These are phyloP conservation scores for Haplochromis burtoni DNA, from an alignment of 2,113 vertebrate species.

Conservation along the genomic window DNA sequence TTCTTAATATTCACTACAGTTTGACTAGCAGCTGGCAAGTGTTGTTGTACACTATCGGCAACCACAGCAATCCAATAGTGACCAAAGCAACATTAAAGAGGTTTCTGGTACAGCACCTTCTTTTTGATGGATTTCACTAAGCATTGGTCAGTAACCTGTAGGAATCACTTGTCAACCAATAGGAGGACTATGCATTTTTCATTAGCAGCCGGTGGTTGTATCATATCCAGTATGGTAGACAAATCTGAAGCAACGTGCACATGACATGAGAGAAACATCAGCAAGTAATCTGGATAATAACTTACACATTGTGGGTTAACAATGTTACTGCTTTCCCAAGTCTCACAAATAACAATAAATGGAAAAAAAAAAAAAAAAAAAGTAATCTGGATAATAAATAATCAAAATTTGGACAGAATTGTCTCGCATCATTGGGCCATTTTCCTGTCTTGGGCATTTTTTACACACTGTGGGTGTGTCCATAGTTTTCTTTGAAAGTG, in stretches of 20 bases:
- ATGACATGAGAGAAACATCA: not conserved
- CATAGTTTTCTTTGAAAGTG: not conserved
- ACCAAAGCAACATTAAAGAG: not conserved
- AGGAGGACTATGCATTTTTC: not conserved
- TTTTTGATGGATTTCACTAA: not conserved
- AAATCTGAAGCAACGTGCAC: not conserved
- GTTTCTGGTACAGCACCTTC: not conserved
- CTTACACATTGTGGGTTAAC: not conserved
- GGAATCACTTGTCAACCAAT: not conserved
- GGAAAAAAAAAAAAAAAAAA: not conserved
- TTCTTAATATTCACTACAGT: not conserved
- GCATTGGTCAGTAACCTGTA: not conserved
- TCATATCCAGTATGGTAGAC: not conserved
- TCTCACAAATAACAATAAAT: not conserved
- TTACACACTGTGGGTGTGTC: not conserved
- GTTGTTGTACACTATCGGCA: not conserved
- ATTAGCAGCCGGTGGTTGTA: not conserved
- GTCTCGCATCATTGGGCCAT: accelerated
- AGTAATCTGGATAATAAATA: not conserved
- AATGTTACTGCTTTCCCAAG: not conserved
- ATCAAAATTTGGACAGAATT: not conserved
- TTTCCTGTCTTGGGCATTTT: not conserved
- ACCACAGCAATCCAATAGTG: not conserved
- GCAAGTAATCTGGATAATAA: not conserved
- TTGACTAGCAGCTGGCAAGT: not conserved